A percentile compares a stretch with the other conserved stretches of the same genome.
These are phyloP conservation scores for Cheilosia grossa DNA, from an alignment of 2,888 invertebrate species.

Conservation along the genomic window DNA sequence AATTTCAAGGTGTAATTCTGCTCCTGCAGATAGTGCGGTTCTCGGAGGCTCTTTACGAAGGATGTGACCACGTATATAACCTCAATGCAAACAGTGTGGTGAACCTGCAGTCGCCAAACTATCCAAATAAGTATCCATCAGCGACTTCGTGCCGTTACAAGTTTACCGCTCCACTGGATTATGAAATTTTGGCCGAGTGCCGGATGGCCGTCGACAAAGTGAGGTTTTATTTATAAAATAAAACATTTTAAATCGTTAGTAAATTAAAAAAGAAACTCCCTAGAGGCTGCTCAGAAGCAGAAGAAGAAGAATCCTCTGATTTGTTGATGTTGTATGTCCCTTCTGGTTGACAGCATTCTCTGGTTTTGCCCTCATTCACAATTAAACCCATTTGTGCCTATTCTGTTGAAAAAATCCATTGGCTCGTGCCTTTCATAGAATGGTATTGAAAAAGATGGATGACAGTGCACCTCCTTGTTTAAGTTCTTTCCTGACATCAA, in stretches of 20 bases:
- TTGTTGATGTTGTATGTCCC: neutral
- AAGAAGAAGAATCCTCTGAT: too few species aligned
- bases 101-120: conserved; percentile 80
- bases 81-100: conserved; percentile 75
- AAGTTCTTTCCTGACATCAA: too few species aligned
- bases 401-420: neutral
- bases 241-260: neutral
- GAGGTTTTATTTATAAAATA: conserved; percentile 27
- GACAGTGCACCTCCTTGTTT: too few species aligned
- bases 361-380: too few species aligned
- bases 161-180: conserved; percentile 78
- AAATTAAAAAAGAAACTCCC: neutral
- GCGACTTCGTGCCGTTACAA: conserved; percentile 80
- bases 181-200: conserved; percentile 78
- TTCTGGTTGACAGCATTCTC: too few species aligned
- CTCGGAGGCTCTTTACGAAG: conserved; percentile 36
- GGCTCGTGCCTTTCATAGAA: neutral
- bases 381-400: neutral
- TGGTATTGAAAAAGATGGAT: too few species aligned
- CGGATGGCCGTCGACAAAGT: conserved; percentile 78
- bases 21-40: conserved; percentile 40
- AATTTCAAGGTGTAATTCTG: conserved; percentile 47
- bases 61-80: conserved; percentile 77
- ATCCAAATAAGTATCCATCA: conserved; percentile 78
- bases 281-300: too few species aligned